Conservation (phyloP, 2,888 invertebrate species). For the Philhelius pedissequus region DNA sequence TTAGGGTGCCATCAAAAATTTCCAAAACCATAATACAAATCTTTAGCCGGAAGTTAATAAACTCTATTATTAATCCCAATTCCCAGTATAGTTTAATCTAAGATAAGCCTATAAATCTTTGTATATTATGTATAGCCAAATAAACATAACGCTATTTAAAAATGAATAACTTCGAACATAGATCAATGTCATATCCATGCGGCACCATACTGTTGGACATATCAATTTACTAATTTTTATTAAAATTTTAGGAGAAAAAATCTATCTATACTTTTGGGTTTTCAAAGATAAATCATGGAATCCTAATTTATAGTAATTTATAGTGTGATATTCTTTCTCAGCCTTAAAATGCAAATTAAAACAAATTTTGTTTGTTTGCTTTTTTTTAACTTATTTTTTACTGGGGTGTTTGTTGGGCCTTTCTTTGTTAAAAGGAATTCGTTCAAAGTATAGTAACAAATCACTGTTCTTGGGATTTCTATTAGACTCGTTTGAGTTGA, state of each 20-base stretch:
- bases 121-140: neutral
- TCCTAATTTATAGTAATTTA: slow-evolving; percentile 60
- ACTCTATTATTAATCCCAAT: neutral
- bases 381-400: neutral
- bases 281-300: slow-evolving; percentile 9
- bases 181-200: slow-evolving; percentile 39
- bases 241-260: neutral
- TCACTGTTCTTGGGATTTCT: neutral
- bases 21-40: neutral
- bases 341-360: slow-evolving; percentile 52
- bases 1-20: neutral
- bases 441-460: slow-evolving; percentile 7
- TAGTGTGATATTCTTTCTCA: slow-evolving; percentile 54
- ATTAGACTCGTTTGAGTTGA: neutral
- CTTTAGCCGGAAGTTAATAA: neutral
- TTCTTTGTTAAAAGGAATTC: neutral
- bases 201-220: slow-evolving; percentile 42
- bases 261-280: neutral
- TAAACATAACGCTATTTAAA: slow-evolving; percentile 13
- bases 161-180: slow-evolving; percentile 30
- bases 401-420: neutral
- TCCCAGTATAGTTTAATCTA: neutral
- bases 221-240: slow-evolving; percentile 37
- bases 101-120: slow-evolving; percentile 13
- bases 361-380: slow-evolving; percentile 29